Percentiles rank a stretch among this genome's conserved stretches.
phyloP scores from a whole-genome alignment of 92 coral and sea anemone genomes.

The Epizoanthus scotinus region DNA sequence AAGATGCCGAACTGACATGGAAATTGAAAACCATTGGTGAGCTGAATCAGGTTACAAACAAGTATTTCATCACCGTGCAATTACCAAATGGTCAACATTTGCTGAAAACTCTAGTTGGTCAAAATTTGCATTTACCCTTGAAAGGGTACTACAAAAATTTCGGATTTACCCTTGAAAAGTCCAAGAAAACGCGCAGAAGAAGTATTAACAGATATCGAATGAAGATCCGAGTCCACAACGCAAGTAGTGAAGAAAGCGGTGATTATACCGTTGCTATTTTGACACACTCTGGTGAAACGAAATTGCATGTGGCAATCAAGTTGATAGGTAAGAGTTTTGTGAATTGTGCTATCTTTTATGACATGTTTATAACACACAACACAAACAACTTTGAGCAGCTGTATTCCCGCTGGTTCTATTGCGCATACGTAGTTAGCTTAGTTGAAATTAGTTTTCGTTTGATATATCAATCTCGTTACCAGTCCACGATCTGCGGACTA shows the following conservation, averaged over 20 bases:
- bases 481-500: no score
- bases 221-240: not conserved
- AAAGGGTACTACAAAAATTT: not conserved
- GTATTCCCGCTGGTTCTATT: not conserved
- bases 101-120: conserved; percentile 25
- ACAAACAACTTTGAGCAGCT: not conserved
- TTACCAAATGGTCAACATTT: not conserved
- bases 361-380: not conserved
- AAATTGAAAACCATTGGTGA: conserved; percentile 7
- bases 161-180: not conserved
- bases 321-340: conserved; percentile 6
- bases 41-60: conserved; percentile 2
- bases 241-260: conserved; percentile 18
- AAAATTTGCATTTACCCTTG: conserved; percentile 1
- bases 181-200: not conserved
- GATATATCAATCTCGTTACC: no score
- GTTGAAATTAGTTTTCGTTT: no score
- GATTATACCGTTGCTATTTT: conserved; percentile 1
- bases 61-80: conserved; percentile 6
- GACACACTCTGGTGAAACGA: not conserved
- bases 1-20: not conserved
- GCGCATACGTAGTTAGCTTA: no score
- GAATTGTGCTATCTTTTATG: no score
- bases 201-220: conserved; percentile 13
- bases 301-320: not conserved